Base-by-base conservation (phyloP, 2,797 vertebrate genomes). In the Microhierax caerulescens region DNA sequence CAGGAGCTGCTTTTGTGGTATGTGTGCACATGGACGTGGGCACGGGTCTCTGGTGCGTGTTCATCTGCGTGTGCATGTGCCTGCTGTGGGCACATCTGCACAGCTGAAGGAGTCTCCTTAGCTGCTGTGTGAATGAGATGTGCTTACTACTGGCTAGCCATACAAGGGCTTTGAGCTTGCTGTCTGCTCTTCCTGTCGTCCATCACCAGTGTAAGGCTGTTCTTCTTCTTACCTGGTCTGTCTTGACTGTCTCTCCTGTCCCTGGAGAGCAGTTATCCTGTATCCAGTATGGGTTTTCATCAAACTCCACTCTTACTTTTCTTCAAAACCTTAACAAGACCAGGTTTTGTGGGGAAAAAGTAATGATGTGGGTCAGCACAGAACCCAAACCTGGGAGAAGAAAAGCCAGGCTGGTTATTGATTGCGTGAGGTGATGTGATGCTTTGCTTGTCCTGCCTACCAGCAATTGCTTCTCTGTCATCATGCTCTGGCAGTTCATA, bases 11-110 rank as follows among this genome's bases (percentile, higher is more conserved):
- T 28, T 79, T 63, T 20, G 36, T 34, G 39, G 41, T 17, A 5
- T 36, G n/a, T 0, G 0, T 57, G 50, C 7, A 12, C 1, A 0
- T 48, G 43, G 51, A 37, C 1, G 1, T 41, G 23, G 39, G 24
- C 34, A 6, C 32, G 36, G 25, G 48, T 10, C n/a, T 30, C 19
- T 45, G 39, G 13, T 21, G 34, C 41, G 16, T 41, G 41, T 41
- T 15, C 15, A 16, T 43, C 17, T 18, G 34, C 2, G 2, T 14
- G 20, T 48, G 24, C 5, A 1, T 7, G 36, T 65, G 27, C 5
- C 6, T 20, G 59, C 27, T 36, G 14, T 47, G 41, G n/a, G 78
- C 64, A 63, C 51, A 17, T 28, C 45, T 63, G 5, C 51, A 37
- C 57, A 43, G 87, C 65, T 56, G 48, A 11, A 67, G 51, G 20